Conservation (phyloP, 2,888 invertebrate genomes). For the Nemotelus pantherinus region DNA sequence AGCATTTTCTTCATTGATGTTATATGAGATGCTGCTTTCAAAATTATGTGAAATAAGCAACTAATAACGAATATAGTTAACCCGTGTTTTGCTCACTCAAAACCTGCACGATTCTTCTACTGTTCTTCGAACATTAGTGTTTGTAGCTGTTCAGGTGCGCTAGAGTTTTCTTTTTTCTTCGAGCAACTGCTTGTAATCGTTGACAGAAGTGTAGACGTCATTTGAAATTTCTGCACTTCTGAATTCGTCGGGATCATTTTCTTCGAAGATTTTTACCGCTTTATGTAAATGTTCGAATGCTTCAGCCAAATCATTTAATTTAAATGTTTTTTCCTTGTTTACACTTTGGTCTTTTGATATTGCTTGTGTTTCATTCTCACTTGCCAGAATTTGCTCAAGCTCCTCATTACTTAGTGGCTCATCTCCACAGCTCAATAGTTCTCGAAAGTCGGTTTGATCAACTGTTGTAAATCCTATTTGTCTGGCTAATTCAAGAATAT, state of each 20-base stretch:
- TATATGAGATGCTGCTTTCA: no score
- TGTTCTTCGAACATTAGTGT: no score
- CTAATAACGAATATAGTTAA: no score
- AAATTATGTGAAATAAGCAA: no score
- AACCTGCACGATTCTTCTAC: no score
- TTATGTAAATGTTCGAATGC: slow-evolving; percentile 11
- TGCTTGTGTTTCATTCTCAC: no score
- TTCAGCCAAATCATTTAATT: slow-evolving; percentile 13
- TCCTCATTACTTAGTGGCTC: background rate
- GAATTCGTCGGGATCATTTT: slow-evolving; percentile 24
- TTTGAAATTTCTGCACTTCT: slow-evolving; percentile 25
- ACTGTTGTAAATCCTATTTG: slow-evolving; percentile 2
- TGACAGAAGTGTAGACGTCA: slow-evolving; percentile 31
- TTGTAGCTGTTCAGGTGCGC: no score
- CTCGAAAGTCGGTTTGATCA: background rate
- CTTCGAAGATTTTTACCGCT: slow-evolving; percentile 9
- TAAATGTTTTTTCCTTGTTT: background rate
- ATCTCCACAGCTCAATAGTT: background rate
- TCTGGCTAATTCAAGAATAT: slow-evolving; percentile 16
- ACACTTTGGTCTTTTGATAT: no score
- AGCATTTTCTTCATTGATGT: no score
- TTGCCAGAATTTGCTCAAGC: no score
- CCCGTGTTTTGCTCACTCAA: no score
- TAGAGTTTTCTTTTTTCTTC: no score
- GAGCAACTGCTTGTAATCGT: slow-evolving; percentile 31